phyloP scores from a whole-genome alignment of 2,888 invertebrate species.

The Galerucella nymphaeae region DNA sequence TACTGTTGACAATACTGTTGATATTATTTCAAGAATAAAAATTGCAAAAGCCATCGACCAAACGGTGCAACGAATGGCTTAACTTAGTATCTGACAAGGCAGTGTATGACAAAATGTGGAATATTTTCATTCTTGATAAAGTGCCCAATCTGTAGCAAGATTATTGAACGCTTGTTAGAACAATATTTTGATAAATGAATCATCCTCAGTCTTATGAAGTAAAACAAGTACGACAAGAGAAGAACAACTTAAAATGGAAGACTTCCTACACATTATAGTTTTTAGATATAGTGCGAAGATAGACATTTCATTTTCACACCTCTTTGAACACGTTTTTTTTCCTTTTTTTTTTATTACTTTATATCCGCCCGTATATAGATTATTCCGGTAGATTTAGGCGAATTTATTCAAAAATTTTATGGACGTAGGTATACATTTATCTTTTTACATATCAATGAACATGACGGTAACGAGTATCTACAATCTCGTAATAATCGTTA shows the following conservation, averaged over 20 bases:
- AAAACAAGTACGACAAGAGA: too few species aligned
- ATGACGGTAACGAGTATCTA: constrained; percentile 1
- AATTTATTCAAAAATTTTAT: constrained; percentile 16
- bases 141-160: neutral
- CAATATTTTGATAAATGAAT: neutral
- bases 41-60: constrained; percentile 1
- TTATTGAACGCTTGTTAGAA: neutral
- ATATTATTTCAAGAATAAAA: too few species aligned
- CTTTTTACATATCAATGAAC: constrained; percentile 17
- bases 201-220: neutral
- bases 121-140: constrained; percentile 2
- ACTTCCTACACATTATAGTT: constrained; percentile 33
- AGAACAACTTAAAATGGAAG: too few species aligned
- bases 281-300: constrained; percentile 44
- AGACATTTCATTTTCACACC: constrained; percentile 46
- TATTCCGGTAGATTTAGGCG: constrained; percentile 17
- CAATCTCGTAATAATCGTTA: neutral
- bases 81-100: constrained; percentile 1
- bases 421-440: constrained; percentile 10
- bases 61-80: neutral
- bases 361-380: constrained; percentile 25
- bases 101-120: neutral
- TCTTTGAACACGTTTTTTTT: constrained; percentile 39
- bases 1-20: too few species aligned
- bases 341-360: constrained; percentile 38